Base-by-base conservation (phyloP, 2,113 vertebrate species). In the Campylorhamphus procurvoides region DNA sequence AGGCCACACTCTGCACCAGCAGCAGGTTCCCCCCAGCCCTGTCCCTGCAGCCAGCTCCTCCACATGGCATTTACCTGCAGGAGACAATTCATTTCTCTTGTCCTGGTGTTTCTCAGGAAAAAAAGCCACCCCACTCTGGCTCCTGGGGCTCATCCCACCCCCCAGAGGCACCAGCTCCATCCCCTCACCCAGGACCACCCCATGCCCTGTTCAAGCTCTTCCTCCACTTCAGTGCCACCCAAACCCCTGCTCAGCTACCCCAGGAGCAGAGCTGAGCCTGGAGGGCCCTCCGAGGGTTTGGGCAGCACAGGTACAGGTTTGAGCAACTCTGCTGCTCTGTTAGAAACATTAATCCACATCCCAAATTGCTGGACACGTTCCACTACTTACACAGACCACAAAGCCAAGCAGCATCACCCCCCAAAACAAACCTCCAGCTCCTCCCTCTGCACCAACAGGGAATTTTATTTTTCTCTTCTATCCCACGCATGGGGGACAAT, bases 221-320 rank as follows among this genome's bases (percentile, higher is more conserved):
- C 47, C n/a, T 62, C 12, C 40, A 2, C 40, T 18, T 2, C 76
- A 27, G 0, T 18, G 15, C 47, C 52, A 44, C 16, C 49, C 17
- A 9, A 50, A 25, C 29, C 27, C 28, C 11, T 17, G 20, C 16
- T 40, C 40, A 40, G 40, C 40, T 40, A 40, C 40, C 40, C 40
- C 40, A 6, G 1, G 55, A 55, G 22, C 44, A 49, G 24, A 81
- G 18, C 27, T 2, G 1, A 67, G 53, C 39, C 49, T 14, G 1
- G 0, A 40, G 52, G 23, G 12, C 18, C 49, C 37, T 5, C 1
- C 5, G 28, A 22, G 20, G 31, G 3, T 62, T 17, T 58, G 64
- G 64, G 78, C 17, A 68, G 71, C 1, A 1, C 10, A 74, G 50
- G 42, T 2, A 67, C 1, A 2, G 0, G 1, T 20, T 6, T 0